Percentiles rank a stretch among this genome's conserved stretches.
Conservation (phyloP, 2,797 vertebrate species). For the Margarornis squamiger region DNA sequence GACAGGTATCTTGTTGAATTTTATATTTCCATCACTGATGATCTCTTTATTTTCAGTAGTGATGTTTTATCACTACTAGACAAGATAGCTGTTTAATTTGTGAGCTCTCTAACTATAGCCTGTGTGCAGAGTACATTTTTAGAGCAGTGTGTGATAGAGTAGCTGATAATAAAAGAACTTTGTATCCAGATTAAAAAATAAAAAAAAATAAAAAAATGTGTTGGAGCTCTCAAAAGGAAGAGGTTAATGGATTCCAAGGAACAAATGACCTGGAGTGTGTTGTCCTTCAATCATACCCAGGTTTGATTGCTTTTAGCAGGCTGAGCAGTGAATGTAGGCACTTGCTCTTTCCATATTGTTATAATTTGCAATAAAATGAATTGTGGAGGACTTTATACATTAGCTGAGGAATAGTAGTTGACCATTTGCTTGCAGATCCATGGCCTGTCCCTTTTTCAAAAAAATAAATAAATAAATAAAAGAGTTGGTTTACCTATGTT, state of each 20-base stretch:
- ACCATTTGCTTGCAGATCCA: constrained; percentile 11
- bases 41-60: constrained; percentile 27
- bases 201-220: neutral
- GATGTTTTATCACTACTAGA: neutral
- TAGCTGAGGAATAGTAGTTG: constrained; percentile 40
- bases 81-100: constrained; percentile 45
- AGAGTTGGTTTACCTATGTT: neutral
- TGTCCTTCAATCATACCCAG: constrained; percentile 50
- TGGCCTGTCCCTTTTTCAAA: constrained; percentile 14
- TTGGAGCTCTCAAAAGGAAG: constrained; percentile 41
- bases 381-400: neutral
- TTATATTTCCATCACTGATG: constrained; percentile 4
- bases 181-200: constrained; percentile 33
- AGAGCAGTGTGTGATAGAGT: neutral
- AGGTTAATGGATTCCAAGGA: constrained; percentile 69
- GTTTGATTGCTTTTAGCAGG: constrained; percentile 61
- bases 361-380: constrained; percentile 58
- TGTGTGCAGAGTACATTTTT: constrained; percentile 18
- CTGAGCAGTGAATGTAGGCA: constrained; percentile 63
- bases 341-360: constrained; percentile 65
- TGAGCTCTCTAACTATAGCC: neutral
- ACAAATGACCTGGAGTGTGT: constrained; percentile 37
- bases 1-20: neutral
- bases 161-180: constrained; percentile 54
- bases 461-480: constrained; percentile 10